phyloP scores from a whole-genome alignment of 2,888 invertebrate species.

The Gonocerus acuteangulatus region DNA sequence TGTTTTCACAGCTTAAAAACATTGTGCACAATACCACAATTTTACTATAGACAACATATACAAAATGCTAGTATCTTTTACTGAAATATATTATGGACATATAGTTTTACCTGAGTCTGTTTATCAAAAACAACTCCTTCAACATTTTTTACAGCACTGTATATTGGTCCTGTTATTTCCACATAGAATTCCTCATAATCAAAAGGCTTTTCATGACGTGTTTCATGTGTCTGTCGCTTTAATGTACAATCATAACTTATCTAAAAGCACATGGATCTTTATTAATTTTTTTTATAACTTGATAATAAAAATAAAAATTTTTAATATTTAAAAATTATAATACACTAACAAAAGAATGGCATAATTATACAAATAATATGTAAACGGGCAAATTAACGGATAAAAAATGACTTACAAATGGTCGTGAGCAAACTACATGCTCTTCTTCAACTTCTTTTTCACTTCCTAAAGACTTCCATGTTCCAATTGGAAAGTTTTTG shows the following conservation, averaged over 20 bases:
- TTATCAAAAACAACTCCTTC: constrained; percentile 3
- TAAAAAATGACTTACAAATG: constrained; percentile 27
- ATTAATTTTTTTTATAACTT: no score
- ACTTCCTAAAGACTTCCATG: constrained; percentile 35
- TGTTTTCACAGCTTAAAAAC: no score
- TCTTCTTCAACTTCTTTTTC: constrained; percentile 35
- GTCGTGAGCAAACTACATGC: constrained; percentile 30
- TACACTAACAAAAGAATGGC: no score
- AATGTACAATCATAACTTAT: constrained; percentile 34
- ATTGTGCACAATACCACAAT: no score
- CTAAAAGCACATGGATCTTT: no score
- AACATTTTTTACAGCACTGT: neutral
- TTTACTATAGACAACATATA: no score
- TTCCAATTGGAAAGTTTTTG: constrained; percentile 26
- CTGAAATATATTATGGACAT: no score
- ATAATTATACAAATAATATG: no score
- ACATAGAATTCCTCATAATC: constrained; percentile 14
- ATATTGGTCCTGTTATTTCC: constrained; percentile 1
- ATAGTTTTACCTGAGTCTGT: constrained; percentile 7
- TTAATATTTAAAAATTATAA: no score
- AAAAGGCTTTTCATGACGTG: constrained; percentile 14
- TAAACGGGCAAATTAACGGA: no score
- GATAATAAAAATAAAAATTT: no score
- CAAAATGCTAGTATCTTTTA: no score
- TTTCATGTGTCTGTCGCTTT: constrained; percentile 27